Evolutionary conservation across 2,113 vertebrate genomes (phyloP).

Genomic region (Microcebus tavaratra): DNA sequence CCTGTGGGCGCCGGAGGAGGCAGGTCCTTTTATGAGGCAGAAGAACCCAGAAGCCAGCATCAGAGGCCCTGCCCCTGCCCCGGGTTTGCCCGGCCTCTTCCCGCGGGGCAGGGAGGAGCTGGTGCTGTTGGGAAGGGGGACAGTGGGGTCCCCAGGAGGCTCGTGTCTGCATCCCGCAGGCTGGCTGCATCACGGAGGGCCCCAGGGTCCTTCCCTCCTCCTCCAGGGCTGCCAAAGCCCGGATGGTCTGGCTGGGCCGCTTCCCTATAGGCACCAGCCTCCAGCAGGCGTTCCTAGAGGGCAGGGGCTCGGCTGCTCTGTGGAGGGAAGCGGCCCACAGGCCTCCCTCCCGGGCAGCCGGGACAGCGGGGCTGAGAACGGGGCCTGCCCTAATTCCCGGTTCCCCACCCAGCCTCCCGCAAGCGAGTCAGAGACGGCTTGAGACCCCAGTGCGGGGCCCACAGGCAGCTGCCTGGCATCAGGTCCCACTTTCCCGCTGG

Average conservation of each 20-base stretch:
- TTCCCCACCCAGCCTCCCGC: neutral
- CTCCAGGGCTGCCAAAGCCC: neutral
- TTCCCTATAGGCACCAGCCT: neutral
- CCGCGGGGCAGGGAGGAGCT: neutral
- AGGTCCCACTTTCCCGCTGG: neutral
- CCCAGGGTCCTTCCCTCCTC: neutral
- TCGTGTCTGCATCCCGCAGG: rapidly evolving
- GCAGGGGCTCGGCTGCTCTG: neutral
- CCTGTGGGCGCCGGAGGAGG: rapidly evolving
- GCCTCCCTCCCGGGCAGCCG: neutral
- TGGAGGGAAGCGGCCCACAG: neutral
- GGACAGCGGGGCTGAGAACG: rapidly evolving
- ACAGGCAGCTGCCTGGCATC: rapidly evolving
- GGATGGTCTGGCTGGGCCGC: too few species aligned
- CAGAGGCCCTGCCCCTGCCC: neutral
- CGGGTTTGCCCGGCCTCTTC: neutral
- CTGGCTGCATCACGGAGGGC: rapidly evolving
- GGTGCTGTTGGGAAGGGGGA: rapidly evolving
- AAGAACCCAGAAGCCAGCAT: neutral
- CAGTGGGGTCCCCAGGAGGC: neutral
- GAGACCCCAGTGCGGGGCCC: neutral
- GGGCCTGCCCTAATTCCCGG: neutral
- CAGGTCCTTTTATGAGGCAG: neutral
- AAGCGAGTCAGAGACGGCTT: neutral
- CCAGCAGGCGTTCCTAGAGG: rapidly evolving